Conservation (phyloP, 2,797 vertebrate genomes). For the Ctenopoma kingsleyae region DNA sequence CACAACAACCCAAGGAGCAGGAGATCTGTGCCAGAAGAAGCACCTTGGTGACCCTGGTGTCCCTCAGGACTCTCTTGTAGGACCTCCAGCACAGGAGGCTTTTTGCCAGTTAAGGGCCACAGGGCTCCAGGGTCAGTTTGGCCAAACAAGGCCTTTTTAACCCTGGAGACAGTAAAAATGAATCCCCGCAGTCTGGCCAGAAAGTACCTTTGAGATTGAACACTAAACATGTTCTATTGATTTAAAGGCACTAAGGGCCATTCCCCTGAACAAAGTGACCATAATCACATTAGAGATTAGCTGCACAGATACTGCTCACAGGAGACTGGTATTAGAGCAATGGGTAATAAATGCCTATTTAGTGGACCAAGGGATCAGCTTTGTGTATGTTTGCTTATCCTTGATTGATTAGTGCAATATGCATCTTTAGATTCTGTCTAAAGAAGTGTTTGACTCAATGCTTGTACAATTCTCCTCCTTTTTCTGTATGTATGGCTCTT, state of each 20-base stretch:
- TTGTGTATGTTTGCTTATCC: conserved; percentile 19
- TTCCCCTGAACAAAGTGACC: conserved; percentile 80
- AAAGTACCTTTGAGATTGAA: conserved; percentile 69
- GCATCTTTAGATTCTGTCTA: too few relatives aligned
- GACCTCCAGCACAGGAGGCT: conserved; percentile 51
- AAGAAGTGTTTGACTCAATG: too few relatives aligned
- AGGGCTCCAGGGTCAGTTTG: conserved; percentile 79
- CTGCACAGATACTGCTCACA: conserved; percentile 61
- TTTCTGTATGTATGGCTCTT: too few relatives aligned
- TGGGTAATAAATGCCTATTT: conserved; percentile 51
- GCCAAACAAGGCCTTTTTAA: conserved; percentile 32
- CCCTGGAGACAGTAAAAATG: conserved; percentile 65
- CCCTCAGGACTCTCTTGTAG: conserved; percentile 54
- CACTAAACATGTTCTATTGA: conserved; percentile 74
- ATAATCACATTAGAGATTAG: conserved; percentile 81
- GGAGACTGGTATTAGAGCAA: conserved; percentile 51
- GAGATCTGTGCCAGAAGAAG: conserved; percentile 37
- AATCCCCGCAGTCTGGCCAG: conserved; percentile 69
- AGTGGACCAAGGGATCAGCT: conserved; percentile 46
- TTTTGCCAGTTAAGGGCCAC: conserved; percentile 68
- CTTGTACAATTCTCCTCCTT: too few relatives aligned
- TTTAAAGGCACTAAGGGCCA: conserved; percentile 68
- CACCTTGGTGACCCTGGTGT: conserved; percentile 54
- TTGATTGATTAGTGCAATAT: too few relatives aligned
- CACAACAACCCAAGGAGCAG: conserved; percentile 72